A percentile compares a stretch with the other conserved stretches of the same genome.
Conservation (phyloP, 1,140 invertebrate species). For the Brachionus plicatilis region DNA sequence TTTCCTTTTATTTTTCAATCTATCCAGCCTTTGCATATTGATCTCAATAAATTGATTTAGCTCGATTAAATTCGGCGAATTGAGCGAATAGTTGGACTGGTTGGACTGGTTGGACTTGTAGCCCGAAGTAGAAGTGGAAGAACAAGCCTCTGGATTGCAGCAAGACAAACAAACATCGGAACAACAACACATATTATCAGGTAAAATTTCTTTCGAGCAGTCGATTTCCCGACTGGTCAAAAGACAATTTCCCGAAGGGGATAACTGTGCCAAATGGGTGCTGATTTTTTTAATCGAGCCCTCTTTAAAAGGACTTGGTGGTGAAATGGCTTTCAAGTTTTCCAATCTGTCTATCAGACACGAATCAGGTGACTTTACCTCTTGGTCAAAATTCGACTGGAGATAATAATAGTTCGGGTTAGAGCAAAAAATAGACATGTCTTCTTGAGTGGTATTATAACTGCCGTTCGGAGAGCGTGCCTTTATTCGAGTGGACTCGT, state of each 20-base stretch:
- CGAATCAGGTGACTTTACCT: neutral
- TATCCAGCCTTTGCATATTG: slow-evolving; percentile 2
- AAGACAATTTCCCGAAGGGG: neutral
- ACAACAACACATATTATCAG: neutral
- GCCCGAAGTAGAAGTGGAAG: slow-evolving; percentile 10
- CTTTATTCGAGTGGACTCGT: slow-evolving; percentile 6
- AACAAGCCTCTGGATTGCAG: neutral
- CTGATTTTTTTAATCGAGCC: neutral
- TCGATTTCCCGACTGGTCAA: neutral
- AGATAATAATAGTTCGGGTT: slow-evolving; percentile 13
- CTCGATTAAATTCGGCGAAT: neutral
- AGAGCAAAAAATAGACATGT: neutral
- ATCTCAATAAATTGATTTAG: slow-evolving; percentile 29
- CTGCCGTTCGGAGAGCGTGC: neutral
- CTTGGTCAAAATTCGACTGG: neutral
- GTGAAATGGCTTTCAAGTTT: neutral
- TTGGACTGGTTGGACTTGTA: slow-evolving; percentile 17
- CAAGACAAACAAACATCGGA: neutral
- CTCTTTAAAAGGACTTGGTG: slow-evolving; percentile 8
- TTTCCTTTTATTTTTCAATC: neutral
- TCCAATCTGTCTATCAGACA: neutral
- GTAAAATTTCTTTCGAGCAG: neutral
- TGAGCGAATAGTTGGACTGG: neutral
- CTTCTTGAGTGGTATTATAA: neutral
- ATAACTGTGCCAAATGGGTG: neutral